Evolutionary conservation across 2,797 vertebrate genomes (phyloP), one percentile per base, ranked within the genome.

Genomic region (Telmatherina bonti): DNA sequence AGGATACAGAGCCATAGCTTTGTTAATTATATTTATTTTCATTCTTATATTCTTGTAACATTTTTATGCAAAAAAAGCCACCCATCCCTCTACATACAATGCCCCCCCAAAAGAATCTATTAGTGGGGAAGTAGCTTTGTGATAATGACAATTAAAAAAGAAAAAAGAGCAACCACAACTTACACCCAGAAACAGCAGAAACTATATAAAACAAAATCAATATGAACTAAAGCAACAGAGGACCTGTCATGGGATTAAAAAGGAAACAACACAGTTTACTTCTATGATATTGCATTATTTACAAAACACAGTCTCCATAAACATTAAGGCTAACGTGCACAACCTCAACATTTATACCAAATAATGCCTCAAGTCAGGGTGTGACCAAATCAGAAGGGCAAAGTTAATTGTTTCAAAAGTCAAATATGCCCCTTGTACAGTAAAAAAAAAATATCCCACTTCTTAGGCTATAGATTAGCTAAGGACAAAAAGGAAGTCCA

Each of bases 301-400:
- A 10, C 33, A 26, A 26, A 26, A 15, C 51, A 52, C 1, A 52
- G 13, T 52, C n/a, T 53, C 31, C 13, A 31, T 31, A 31, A 31
- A 31, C 30, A 31, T 31, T 31, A 7, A 31, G 7, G 30, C 7
- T 31, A 31, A 3, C 30, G n/a, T 31, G 7, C 7, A 31, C 3
- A 31, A 31, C 30, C 35, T 65, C 10, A 24, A 1, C 20, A 12
- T 59, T 36, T 22, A 10, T 22, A 45, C 41, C 41, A 45, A 27
- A 27, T 9, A 65, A 26, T 49, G 30, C 29, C 7, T 18, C 29
- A 4, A n/a, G 57, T 22, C 7, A 30, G 54, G 47, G 66, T 55
- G 63, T 49, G 33, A 73, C 51, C 24, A 54, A 70, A 67, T 61
- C 22, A 38, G 36, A 52, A 36, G n/a, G 24, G 26, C 7, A n/a